Evolutionary conservation across 2,888 invertebrate species (phyloP).

Genomic region (Phlogophora meticulosa): DNA sequence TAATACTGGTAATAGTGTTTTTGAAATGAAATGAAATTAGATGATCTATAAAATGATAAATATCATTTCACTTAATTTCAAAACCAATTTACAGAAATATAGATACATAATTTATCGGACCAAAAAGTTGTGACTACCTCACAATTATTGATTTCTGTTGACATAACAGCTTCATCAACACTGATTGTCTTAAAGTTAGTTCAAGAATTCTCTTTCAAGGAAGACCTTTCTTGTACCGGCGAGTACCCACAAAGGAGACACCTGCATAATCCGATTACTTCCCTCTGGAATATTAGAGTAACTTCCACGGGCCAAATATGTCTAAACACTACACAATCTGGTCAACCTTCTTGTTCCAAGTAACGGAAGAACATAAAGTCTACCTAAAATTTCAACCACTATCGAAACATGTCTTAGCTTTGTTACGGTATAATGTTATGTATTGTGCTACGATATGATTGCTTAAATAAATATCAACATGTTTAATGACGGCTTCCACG

Average conservation of each 20-base stretch:
- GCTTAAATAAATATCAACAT: too few relatives aligned
- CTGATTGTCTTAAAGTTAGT: slow-evolving; percentile 32
- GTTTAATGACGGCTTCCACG: too few relatives aligned
- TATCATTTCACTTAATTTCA: too few relatives aligned
- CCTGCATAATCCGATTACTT: slow-evolving; percentile 83
- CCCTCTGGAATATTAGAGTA: slow-evolving; percentile 80
- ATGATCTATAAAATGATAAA: too few relatives aligned
- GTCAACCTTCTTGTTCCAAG: slow-evolving; percentile 43
- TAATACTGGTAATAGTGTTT: too few relatives aligned
- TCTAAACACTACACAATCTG: slow-evolving; percentile 77
- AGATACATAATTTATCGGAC: too few relatives aligned
- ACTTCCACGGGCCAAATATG: slow-evolving; percentile 86
- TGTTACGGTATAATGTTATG: slow-evolving; percentile 12
- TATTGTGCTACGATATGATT: slow-evolving; percentile 25
- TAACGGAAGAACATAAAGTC: slow-evolving; percentile 41
- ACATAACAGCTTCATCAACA: too few relatives aligned
- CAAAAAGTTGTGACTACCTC: too few relatives aligned
- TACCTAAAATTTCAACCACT: slow-evolving; percentile 32
- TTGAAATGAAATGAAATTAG: too few relatives aligned
- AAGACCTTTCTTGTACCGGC: slow-evolving; percentile 59
- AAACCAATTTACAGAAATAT: too few relatives aligned
- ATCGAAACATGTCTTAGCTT: slow-evolving; percentile 43
- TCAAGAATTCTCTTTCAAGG: slow-evolving; percentile 45
- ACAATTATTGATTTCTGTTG: background rate
- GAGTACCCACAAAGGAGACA: slow-evolving; percentile 69